These are phyloP conservation scores for Aproaerema taeniolella DNA, from an alignment of 2,888 invertebrate species.

Conservation along the genomic window DNA sequence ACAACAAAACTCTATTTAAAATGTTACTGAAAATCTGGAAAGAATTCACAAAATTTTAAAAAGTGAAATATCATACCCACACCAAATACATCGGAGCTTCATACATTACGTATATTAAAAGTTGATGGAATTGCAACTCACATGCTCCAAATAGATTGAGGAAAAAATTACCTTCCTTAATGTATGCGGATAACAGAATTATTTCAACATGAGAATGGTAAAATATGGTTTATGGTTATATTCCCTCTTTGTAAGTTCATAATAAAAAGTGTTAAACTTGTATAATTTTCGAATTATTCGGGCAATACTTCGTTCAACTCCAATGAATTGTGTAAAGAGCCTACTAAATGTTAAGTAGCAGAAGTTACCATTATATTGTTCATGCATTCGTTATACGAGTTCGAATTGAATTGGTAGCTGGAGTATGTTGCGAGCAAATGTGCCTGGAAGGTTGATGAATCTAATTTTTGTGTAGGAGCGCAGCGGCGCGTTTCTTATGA, in stretches of 20 bases:
- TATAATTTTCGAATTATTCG: slow-evolving; percentile 34
- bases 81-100: too few relatives aligned
- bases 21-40: neutral
- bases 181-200: slow-evolving; percentile 44
- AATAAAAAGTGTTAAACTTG: slow-evolving; percentile 39
- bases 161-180: slow-evolving; percentile 32
- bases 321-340: slow-evolving; percentile 5
- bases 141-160: slow-evolving; percentile 32
- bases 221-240: slow-evolving; percentile 52
- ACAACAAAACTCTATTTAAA: too few relatives aligned
- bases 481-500: slow-evolving; percentile 64
- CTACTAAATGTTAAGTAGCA: slow-evolving; percentile 35
- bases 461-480: slow-evolving; percentile 63
- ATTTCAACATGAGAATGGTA: slow-evolving; percentile 46
- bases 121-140: slow-evolving; percentile 42
- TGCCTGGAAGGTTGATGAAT: slow-evolving; percentile 62
- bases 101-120: slow-evolving; percentile 39
- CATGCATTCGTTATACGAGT: slow-evolving; percentile 56
- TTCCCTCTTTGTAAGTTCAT: slow-evolving; percentile 38
- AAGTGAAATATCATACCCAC: too few relatives aligned
- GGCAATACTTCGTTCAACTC: slow-evolving; percentile 13
- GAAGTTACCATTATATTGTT: slow-evolving; percentile 53
- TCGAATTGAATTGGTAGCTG: slow-evolving; percentile 57
- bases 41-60: neutral
- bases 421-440: slow-evolving; percentile 52